Evolutionary conservation across 2,888 invertebrate species (phyloP).

Genomic region (Noctua janthe): DNA sequence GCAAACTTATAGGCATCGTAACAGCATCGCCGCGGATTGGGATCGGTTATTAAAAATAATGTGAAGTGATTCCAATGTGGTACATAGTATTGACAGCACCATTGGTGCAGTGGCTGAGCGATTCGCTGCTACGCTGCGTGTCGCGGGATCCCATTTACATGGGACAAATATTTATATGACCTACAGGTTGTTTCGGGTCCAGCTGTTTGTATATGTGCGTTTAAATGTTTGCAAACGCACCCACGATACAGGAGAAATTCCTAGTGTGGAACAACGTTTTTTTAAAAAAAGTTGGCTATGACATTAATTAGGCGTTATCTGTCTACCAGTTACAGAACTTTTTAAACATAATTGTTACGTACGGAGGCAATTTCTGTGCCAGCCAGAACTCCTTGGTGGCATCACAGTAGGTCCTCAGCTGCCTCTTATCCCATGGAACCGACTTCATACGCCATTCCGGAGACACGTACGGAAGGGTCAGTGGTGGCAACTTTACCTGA

Average conservation of each 20-base stretch:
- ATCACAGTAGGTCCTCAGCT: conserved; percentile 72
- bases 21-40: not conserved
- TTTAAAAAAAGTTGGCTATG: no score
- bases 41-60: not conserved
- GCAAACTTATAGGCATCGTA: not conserved
- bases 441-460: conserved; percentile 80
- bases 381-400: conserved; percentile 77
- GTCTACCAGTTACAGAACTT: not conserved
- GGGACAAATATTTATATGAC: no score
- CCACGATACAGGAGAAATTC: no score
- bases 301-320: not conserved
- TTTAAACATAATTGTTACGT: conserved; percentile 14
- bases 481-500: conserved; percentile 70
- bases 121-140: not conserved
- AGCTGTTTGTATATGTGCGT: no score
- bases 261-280: no score
- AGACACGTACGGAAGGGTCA: conserved; percentile 69
- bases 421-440: conserved; percentile 73
- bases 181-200: no score
- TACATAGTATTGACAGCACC: not conserved
- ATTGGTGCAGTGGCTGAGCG: not conserved
- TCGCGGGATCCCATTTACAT: no score
- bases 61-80: not conserved
- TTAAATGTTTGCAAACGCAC: no score
- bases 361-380: conserved; percentile 58